A percentile compares a stretch with the other conserved stretches of the same genome.
phyloP scores from a whole-genome alignment of 2,888 invertebrate species.

The Homarus gammarus region DNA sequence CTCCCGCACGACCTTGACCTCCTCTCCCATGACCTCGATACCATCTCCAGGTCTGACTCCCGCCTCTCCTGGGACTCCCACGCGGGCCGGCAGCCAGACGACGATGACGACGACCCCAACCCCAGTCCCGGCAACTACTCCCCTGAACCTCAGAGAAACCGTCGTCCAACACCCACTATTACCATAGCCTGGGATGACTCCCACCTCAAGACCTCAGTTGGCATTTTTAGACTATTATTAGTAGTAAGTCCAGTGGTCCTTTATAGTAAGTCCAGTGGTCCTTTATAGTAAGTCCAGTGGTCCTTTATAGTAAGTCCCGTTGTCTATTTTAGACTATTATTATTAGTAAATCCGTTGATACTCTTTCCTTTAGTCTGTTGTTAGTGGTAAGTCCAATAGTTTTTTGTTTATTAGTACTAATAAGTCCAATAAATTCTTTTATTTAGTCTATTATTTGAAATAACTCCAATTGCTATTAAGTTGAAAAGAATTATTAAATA shows the following conservation, averaged over 20 bases:
- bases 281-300: background rate
- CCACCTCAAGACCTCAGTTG: conserved; percentile 75
- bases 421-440: no score
- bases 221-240: conserved; percentile 74
- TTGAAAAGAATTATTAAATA: no score
- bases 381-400: background rate
- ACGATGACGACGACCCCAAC: conserved; percentile 69
- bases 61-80: conserved; percentile 75
- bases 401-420: background rate
- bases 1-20: conserved; percentile 73
- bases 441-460: no score
- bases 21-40: conserved; percentile 69
- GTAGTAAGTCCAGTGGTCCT: conserved; percentile 66
- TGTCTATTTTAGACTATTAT: no score
- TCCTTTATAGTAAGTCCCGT: background rate
- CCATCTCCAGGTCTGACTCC: conserved; percentile 73
- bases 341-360: no score
- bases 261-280: background rate
- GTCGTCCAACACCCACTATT: conserved; percentile 69
- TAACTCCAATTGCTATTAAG: no score
- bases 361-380: no score
- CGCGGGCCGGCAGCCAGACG: conserved; percentile 72
- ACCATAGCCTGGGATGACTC: conserved; percentile 76
- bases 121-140: conserved; percentile 49
- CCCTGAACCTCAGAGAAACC: conserved; percentile 37